phyloP scores from a whole-genome alignment of 53 echinoderm and acorn worm species.

The Zoroaster sp. region DNA sequence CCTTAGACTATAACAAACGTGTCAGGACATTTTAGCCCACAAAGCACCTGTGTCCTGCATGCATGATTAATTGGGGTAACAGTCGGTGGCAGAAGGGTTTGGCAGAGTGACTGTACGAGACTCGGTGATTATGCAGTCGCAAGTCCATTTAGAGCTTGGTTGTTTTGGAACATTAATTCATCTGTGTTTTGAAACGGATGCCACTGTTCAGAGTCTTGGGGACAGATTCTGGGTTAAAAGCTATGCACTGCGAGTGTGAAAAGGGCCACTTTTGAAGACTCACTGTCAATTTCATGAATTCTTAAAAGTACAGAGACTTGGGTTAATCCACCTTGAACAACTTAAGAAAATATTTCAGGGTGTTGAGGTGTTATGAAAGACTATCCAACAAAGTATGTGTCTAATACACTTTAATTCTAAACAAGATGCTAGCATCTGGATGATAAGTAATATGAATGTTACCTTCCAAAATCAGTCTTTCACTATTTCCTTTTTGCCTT shows the following conservation, averaged over 20 bases:
- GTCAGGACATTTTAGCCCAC: conserved; percentile 20
- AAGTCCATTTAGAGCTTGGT: background rate
- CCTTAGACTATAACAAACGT: conserved; percentile 5
- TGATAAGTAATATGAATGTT: too few relatives aligned
- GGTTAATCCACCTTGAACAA: too few relatives aligned
- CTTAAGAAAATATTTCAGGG: too few relatives aligned
- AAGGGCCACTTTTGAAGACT: background rate
- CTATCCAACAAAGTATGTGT: too few relatives aligned
- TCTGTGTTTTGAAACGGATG: conserved; percentile 39
- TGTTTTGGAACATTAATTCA: conserved; percentile 50
- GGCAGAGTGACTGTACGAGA: background rate
- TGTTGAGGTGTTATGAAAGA: too few relatives aligned
- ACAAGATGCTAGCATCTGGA: too few relatives aligned
- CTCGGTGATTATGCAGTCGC: background rate
- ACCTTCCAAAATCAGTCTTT: too few relatives aligned
- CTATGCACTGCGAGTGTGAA: background rate
- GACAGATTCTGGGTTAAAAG: conserved; percentile 43
- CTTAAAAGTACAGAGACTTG: background rate
- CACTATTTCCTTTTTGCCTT: too few relatives aligned
- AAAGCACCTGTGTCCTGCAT: conserved; percentile 38
- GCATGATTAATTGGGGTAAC: conserved; percentile 21
- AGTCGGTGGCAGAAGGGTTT: background rate
- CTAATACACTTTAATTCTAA: too few relatives aligned
- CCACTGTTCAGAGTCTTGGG: background rate
- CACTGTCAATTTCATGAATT: background rate